These are phyloP conservation scores for Actinia equina DNA, from an alignment of 64 coral and sea anemone species.

Conservation along the genomic window DNA sequence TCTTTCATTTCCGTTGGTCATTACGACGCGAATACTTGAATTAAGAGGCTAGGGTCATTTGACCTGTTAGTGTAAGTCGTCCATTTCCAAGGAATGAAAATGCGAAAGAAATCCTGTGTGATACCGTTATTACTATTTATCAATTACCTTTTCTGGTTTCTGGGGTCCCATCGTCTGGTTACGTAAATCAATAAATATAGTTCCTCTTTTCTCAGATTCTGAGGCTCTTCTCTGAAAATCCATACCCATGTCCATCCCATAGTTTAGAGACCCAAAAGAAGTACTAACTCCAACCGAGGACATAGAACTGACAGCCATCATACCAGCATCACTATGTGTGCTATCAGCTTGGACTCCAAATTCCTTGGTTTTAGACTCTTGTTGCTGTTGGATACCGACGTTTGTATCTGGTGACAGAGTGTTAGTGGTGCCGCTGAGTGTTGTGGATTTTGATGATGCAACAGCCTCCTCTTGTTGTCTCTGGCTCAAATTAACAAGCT, in stretches of 20 bases:
- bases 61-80: too few relatives aligned
- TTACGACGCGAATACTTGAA: too few relatives aligned
- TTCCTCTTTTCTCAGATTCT: not conserved
- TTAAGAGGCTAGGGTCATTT: too few relatives aligned
- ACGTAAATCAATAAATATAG: slow-evolving; percentile 19
- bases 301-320: not conserved
- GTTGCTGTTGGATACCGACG: not conserved
- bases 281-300: slow-evolving; percentile 23
- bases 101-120: too few relatives aligned
- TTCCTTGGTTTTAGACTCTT: slow-evolving; percentile 11
- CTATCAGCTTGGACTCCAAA: slow-evolving; percentile 22
- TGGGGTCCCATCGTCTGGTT: slow-evolving; percentile 1
- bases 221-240: not conserved
- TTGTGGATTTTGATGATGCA: not conserved
- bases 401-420: slow-evolving; percentile 28
- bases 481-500: slow-evolving; percentile 40
- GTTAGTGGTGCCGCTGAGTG: not conserved
- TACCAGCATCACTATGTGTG: not conserved
- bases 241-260: not conserved
- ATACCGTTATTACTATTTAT: not conserved
- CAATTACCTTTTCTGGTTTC: not conserved
- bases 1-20: too few relatives aligned
- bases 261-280: not conserved
- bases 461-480: slow-evolving; percentile 46
- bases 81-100: too few relatives aligned